Conservation (phyloP, 2,797 vertebrate species). For the Liparis tanakae region DNA sequence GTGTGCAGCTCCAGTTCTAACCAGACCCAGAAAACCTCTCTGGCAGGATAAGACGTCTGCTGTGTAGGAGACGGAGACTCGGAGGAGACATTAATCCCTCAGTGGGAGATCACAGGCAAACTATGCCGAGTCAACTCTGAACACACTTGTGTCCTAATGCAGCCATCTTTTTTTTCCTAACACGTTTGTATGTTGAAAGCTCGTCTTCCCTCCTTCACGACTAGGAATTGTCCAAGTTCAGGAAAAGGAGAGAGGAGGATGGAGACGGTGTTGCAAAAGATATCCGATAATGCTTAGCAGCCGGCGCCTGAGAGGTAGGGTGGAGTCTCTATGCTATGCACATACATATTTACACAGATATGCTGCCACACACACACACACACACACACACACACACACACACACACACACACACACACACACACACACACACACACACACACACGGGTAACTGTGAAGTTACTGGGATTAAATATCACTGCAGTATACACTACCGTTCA, state of each 20-base stretch:
- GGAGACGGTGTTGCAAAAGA: conserved; percentile 21
- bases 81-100: conserved; percentile 64
- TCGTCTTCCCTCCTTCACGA: conserved; percentile 8
- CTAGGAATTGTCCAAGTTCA: neutral
- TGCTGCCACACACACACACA: too few relatives aligned
- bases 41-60: conserved; percentile 14
- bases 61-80: conserved; percentile 8
- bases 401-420: too few relatives aligned
- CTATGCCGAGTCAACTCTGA: conserved; percentile 57
- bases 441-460: conserved; percentile 6
- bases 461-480: conserved; percentile 11
- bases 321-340: conserved; percentile 43
- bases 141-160: conserved; percentile 38
- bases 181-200: conserved; percentile 16
- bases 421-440: too few relatives aligned
- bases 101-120: conserved; percentile 48
- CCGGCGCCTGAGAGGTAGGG: conserved; percentile 46
- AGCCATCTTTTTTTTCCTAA: neutral
- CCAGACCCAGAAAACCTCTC: conserved; percentile 27
- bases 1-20: conserved; percentile 9
- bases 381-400: too few relatives aligned
- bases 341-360: conserved; percentile 51
- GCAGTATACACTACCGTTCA: too few relatives aligned
- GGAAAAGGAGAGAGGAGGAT: conserved; percentile 13
- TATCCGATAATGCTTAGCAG: conserved; percentile 41